phyloP scores from a whole-genome alignment of 2,797 vertebrate genomes.

The Pipistrellus nathusii region DNA sequence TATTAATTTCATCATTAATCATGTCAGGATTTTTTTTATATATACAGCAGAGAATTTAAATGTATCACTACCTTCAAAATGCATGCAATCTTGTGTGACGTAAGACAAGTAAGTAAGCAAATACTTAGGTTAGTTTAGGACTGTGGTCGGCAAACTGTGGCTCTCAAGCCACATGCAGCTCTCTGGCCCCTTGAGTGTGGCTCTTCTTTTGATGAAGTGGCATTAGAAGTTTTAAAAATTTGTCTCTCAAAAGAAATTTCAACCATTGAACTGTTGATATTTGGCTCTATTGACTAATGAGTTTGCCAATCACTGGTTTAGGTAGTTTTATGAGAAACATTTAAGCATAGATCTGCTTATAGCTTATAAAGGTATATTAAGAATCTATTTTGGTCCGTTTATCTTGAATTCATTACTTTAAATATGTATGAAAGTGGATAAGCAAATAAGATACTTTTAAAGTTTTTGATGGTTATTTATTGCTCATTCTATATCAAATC shows the following conservation, averaged over 20 bases:
- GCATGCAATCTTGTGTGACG: background rate
- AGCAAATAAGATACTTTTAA: background rate
- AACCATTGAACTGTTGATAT: no score
- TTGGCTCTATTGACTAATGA: no score
- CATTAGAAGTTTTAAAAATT: no score
- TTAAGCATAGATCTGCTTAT: background rate
- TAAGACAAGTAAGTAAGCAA: background rate
- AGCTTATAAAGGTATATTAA: background rate
- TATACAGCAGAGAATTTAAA: background rate
- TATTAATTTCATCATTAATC: constrained; percentile 23
- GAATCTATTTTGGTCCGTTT: background rate
- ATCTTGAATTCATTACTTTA: background rate
- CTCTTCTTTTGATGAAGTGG: no score
- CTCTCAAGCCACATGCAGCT: no score
- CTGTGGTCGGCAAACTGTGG: no score
- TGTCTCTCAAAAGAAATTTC: no score
- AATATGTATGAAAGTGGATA: background rate
- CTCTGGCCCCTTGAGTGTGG: no score
- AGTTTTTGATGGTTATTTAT: background rate
- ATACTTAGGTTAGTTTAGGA: background rate
- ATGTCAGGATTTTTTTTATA: background rate
- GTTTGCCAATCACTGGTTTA: background rate
- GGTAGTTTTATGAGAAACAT: background rate
- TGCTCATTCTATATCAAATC: background rate
- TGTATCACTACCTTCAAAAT: background rate